Percentiles rank a stretch among this genome's conserved stretches.
phyloP scores from a whole-genome alignment of 2,797 vertebrate species.

The Brachyrhaphis roseni region DNA sequence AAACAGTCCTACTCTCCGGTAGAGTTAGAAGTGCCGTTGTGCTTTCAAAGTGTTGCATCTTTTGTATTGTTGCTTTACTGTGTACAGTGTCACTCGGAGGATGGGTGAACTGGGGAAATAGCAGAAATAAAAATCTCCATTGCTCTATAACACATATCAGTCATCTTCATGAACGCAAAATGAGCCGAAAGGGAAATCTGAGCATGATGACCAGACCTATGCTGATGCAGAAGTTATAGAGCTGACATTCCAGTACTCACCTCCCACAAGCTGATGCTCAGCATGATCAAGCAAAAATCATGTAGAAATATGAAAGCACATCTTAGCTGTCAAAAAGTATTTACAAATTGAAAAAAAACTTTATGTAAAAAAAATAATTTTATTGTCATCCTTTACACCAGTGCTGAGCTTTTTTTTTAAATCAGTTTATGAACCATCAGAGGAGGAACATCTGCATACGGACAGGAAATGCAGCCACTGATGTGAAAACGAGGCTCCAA shows the following conservation, averaged over 20 bases:
- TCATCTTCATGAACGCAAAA: conserved; percentile 30
- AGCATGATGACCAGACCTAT: conserved; percentile 61
- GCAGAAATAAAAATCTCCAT: conserved; percentile 13
- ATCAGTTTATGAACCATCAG: conserved; percentile 34
- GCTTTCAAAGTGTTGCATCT: neutral
- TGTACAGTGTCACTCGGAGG: neutral
- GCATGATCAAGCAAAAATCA: conserved; percentile 29
- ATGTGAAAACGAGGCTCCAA: conserved; percentile 24
- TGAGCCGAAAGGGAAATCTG: conserved; percentile 23
- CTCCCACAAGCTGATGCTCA: conserved; percentile 27
- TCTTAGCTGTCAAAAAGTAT: neutral
- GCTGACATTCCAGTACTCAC: conserved; percentile 58
- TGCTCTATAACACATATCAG: conserved; percentile 29
- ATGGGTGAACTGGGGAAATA: neutral
- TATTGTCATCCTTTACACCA: too few relatives aligned
- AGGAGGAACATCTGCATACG: conserved; percentile 42
- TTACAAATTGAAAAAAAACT: neutral
- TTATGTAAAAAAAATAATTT: too few relatives aligned
- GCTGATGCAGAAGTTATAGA: conserved; percentile 62
- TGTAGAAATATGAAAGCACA: neutral
- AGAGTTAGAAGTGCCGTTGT: neutral
- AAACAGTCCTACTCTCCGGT: neutral
- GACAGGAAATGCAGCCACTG: conserved; percentile 27
- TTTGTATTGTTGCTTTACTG: neutral
- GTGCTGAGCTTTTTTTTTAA: neutral